Conservation (phyloP, 2,797 vertebrate genomes). For the Eulemur rubriventer region DNA sequence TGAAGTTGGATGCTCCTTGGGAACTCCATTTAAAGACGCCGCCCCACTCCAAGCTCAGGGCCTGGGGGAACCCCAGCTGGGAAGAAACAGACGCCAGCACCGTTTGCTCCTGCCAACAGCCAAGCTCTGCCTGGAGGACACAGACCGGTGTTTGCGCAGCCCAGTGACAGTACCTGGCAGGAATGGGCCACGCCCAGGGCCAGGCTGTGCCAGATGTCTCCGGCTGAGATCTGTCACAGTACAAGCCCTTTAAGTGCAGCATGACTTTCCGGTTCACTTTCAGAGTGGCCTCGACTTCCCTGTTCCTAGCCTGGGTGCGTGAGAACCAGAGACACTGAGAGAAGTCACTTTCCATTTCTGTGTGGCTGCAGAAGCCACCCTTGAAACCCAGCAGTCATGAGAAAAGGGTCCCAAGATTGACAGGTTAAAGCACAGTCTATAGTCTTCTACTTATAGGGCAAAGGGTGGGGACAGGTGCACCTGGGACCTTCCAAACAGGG, state of each 20-base stretch:
- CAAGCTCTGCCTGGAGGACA: not conserved
- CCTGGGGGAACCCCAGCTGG: slow-evolving; percentile 88
- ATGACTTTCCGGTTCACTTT: slow-evolving; percentile 85
- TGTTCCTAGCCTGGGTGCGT: slow-evolving; percentile 82
- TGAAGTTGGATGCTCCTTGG: slow-evolving; percentile 83
- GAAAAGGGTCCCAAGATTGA: not conserved
- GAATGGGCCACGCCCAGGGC: slow-evolving; percentile 86
- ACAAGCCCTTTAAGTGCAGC: slow-evolving; percentile 84
- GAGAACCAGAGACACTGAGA: not conserved
- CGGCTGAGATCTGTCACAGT: slow-evolving; percentile 80
- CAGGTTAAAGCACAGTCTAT: not conserved
- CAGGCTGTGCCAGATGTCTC: slow-evolving; percentile 80
- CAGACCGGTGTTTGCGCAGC: rapidly evolving
- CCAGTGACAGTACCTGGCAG: slow-evolving; percentile 84
- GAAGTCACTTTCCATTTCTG: not conserved
- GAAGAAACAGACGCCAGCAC: not conserved
- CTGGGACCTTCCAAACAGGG: not conserved
- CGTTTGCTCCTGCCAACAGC: not conserved
- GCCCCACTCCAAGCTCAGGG: slow-evolving; percentile 84
- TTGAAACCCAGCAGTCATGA: not conserved
- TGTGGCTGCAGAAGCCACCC: not conserved
- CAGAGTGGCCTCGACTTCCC: slow-evolving; percentile 83
- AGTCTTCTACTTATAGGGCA: not conserved
- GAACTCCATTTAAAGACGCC: slow-evolving; percentile 81
- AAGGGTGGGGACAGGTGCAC: not conserved